These are phyloP conservation scores for Drosophila anomelani DNA, from an alignment of 2,888 invertebrate genomes.

Conservation along the genomic window DNA sequence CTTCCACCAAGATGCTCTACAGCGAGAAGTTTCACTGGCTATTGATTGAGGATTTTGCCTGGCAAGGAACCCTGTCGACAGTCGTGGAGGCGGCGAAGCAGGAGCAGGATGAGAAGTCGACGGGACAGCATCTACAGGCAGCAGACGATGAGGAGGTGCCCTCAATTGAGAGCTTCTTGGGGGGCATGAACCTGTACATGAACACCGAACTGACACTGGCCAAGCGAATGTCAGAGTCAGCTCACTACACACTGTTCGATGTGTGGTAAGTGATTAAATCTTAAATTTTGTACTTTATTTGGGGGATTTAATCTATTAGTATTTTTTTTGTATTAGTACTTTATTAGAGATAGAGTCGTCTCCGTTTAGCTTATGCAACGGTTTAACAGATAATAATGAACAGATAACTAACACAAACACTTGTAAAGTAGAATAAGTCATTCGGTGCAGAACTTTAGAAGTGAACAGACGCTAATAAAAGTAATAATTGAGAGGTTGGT, in stretches of 20 bases:
- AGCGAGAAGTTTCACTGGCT: slow-evolving; percentile 85
- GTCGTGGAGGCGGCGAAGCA: slow-evolving; percentile 8
- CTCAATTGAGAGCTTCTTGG: slow-evolving; percentile 83
- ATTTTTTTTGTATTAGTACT: too few species aligned
- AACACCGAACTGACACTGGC: slow-evolving; percentile 84
- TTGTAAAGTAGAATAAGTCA: too few species aligned
- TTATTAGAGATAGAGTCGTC: too few species aligned
- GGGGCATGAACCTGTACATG: slow-evolving; percentile 84
- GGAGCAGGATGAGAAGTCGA: neutral
- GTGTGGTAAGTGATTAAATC: slow-evolving; percentile 77
- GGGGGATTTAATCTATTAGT: neutral
- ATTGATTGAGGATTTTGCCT: slow-evolving; percentile 84
- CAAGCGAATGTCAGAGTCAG: slow-evolving; percentile 64
- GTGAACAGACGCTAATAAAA: too few species aligned
- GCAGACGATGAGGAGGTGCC: slow-evolving; percentile 60
- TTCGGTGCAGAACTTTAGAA: too few species aligned
- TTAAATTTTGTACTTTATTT: neutral
- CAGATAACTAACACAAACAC: too few species aligned
- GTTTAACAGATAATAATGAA: too few species aligned
- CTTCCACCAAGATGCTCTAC: slow-evolving; percentile 84
- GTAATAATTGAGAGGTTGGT: too few species aligned
- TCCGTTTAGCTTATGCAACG: too few species aligned
- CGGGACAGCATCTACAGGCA: slow-evolving; percentile 46
- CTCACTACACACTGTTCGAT: slow-evolving; percentile 79
- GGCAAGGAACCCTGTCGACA: slow-evolving; percentile 51